A percentile compares a stretch with the other conserved stretches of the same genome.
Evolutionary conservation across 2,888 invertebrate genomes (phyloP).

Genomic region (Tachina grossa): DNA sequence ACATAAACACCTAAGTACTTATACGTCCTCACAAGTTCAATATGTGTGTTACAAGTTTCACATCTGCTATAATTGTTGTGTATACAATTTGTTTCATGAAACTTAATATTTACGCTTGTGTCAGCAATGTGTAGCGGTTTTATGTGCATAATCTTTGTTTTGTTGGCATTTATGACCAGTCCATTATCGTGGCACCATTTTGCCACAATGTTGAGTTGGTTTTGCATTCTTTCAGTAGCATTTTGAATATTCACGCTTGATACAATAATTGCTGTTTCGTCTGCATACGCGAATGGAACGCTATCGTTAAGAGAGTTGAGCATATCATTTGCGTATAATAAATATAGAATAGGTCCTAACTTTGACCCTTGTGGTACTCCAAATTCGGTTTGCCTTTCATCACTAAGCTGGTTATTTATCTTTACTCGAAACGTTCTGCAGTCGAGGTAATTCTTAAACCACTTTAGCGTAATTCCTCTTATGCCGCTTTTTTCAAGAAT

Average conservation of each 20-base stretch:
- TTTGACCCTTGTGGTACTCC: conserved; percentile 8
- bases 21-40: too few species aligned
- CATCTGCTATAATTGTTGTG: background rate
- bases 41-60: too few species aligned
- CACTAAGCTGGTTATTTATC: background rate
- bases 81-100: background rate
- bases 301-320: background rate
- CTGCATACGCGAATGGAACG: background rate
- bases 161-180: background rate
- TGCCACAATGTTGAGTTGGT: background rate
- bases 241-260: background rate
- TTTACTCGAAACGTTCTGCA: background rate
- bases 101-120: background rate
- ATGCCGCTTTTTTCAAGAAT: background rate
- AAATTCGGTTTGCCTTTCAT: background rate
- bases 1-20: too few species aligned
- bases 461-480: background rate
- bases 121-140: background rate
- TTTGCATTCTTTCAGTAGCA: conserved; percentile 22
- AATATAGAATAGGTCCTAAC: background rate
- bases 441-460: background rate
- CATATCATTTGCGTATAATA: conserved; percentile 9
- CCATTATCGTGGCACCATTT: conserved; percentile 35
- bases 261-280: background rate
- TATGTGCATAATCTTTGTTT: background rate